A percentile compares a stretch with the other conserved stretches of the same genome.
Evolutionary conservation across 2,888 invertebrate genomes (phyloP).

Genomic region (Stratiomys singularior): DNA sequence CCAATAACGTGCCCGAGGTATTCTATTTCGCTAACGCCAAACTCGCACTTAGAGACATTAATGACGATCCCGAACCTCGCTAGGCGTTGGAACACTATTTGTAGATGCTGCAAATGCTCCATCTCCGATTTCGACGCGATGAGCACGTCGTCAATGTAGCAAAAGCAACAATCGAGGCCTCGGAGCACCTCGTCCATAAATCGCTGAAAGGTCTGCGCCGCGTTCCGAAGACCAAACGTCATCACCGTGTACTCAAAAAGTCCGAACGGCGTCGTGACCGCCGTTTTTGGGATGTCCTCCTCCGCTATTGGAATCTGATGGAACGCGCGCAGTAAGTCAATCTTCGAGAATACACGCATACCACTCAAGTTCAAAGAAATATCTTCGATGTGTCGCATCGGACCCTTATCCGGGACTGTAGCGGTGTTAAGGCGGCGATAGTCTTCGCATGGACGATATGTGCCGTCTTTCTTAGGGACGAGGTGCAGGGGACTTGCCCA

Average conservation of each 20-base stretch:
- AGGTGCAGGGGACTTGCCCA: conserved; percentile 63
- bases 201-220: conserved; percentile 58
- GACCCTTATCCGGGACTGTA: conserved; percentile 45
- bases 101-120: background rate
- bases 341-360: conserved; percentile 52
- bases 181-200: conserved; percentile 56
- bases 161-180: background rate
- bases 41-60: no score
- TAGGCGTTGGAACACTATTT: background rate
- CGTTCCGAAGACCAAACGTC: conserved; percentile 55
- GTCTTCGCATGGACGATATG: conserved; percentile 56
- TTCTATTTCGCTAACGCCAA: no score
- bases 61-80: background rate
- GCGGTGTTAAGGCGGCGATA: conserved; percentile 43
- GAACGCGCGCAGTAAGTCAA: conserved; percentile 53
- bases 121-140: conserved; percentile 46
- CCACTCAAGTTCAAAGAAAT: conserved; percentile 9
- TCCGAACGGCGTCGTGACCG: no score
- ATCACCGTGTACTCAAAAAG: no score
- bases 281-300: no score
- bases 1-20: background rate
- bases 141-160: conserved; percentile 55
- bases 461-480: conserved; percentile 54
- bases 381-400: conserved; percentile 46
- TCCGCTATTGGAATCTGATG: no score